phyloP scores from a whole-genome alignment of 2,113 vertebrate genomes.

The Struthidea cinerea region DNA sequence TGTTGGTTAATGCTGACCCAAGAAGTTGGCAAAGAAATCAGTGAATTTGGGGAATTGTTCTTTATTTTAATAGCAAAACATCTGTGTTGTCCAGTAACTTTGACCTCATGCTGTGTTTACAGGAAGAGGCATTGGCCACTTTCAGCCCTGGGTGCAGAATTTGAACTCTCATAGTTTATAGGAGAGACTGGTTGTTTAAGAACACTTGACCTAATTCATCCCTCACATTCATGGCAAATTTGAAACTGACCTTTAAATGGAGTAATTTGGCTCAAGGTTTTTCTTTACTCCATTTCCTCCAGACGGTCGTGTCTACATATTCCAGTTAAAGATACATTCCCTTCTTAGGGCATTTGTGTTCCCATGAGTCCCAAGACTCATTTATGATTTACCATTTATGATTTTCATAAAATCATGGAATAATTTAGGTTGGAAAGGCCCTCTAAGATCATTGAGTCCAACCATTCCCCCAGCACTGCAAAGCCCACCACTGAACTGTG shows the following conservation, averaged over 20 bases:
- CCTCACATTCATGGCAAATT: neutral
- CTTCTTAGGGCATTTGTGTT: neutral
- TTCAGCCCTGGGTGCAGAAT: neutral
- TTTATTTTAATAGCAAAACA: neutral
- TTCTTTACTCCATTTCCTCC: neutral
- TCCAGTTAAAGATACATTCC: neutral
- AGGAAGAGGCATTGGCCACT: neutral
- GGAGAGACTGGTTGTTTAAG: neutral
- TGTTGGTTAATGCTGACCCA: neutral
- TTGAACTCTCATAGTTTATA: slow-evolving; percentile 20
- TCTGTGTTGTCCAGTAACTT: neutral
- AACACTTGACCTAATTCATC: neutral
- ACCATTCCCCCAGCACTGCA: neutral
- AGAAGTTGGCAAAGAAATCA: neutral
- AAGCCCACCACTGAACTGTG: neutral
- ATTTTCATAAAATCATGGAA: neutral
- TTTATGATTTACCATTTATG: neutral
- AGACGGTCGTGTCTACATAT: neutral
- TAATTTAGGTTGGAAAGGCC: neutral
- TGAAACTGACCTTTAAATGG: neutral
- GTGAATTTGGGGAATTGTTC: neutral
- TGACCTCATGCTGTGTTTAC: slow-evolving; percentile 6
- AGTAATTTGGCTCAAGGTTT: neutral
- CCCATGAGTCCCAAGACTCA: neutral
- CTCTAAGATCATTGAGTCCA: neutral